Percentiles rank a stretch among this genome's conserved stretches.
phyloP scores from a whole-genome alignment of 2,797 vertebrate species.

The Philypnodon macrostomus region DNA sequence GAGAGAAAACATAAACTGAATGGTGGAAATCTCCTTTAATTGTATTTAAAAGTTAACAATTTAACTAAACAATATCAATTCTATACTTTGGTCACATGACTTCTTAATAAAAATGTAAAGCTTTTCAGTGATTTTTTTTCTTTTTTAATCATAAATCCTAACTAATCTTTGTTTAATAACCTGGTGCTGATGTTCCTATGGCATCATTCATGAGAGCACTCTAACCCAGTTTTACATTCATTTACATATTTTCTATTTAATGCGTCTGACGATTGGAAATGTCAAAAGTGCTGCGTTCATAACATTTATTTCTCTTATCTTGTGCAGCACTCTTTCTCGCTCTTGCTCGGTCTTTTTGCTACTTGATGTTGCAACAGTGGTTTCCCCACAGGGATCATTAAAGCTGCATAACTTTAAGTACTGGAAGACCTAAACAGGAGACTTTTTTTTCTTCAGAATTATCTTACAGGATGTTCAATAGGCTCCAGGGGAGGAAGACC shows the following conservation, averaged over 20 bases:
- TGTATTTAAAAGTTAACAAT: too few species aligned
- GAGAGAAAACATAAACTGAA: too few species aligned
- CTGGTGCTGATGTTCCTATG: constrained; percentile 20
- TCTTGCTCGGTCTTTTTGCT: constrained; percentile 30
- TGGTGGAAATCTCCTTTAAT: too few species aligned
- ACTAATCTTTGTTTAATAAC: constrained; percentile 7
- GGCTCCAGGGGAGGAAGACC: constrained; percentile 4
- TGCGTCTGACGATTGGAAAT: constrained; percentile 32
- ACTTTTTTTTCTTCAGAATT: constrained; percentile 22
- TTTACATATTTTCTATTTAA: constrained; percentile 43
- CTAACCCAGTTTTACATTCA: constrained; percentile 34
- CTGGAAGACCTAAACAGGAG: constrained; percentile 42
- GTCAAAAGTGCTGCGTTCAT: constrained; percentile 46
- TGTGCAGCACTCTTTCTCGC: constrained; percentile 24
- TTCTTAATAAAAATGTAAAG: neutral
- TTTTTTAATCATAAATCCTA: neutral
- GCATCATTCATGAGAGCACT: constrained; percentile 14
- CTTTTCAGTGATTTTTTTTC: too few species aligned
- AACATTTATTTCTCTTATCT: constrained; percentile 44
- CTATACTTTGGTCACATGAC: too few species aligned
- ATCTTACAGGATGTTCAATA: constrained; percentile 25
- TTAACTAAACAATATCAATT: too few species aligned
- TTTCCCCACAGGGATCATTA: constrained; percentile 61
- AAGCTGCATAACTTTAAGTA: constrained; percentile 45
- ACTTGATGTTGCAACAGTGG: constrained; percentile 36